Evolutionary conservation across 2,888 invertebrate species (phyloP), one percentile per base, ranked within the genome.

Genomic region (Odontocolon sp.): DNA sequence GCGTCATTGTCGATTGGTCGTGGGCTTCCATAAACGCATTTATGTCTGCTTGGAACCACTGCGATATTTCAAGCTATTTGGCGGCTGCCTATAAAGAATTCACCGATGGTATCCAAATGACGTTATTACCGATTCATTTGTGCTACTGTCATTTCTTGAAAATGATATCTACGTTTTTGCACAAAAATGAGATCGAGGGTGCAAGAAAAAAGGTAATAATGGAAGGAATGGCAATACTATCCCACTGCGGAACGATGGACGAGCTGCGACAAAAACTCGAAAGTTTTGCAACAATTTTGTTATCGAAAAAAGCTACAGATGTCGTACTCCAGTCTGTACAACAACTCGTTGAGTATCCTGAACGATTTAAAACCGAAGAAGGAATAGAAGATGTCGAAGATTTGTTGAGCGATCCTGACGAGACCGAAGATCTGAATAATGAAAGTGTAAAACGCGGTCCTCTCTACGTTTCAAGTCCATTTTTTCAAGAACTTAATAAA

Each of bases 91-190:
- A 66, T 45, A 66, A 56, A 31, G 50, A 47, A 36, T 50, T 66
- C 33, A 38, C 56, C 23, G 40, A 14, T 57, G 50, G 18, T 8
- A 28, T 21, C 14, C n/a, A 11, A n/a, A 52, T 66, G 11, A 47
- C 26, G 8, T 23, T 52, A 26, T 3, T 67, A 4, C 26, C 28
- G 0, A 23, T 73, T 6, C 67, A 67, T 18, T 40, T 68, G 4
- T 74, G 67, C n/a, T 74, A 74, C 16, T 36, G 38, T 11, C 67
- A 61, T 9, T 61, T 74, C 28, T 61, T 68, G 67, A 59, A 67
- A 11, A 74, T 68, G 67, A 74, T 74, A 16, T 74, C 67, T 8
- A 36, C 8, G 14, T 42, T 57, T 26, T 26, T 64, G 3, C 31
- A 11, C 4, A 57, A 57, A 33, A 63, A 74, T 11, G 21, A 45